Conservation (phyloP, 2,888 invertebrate species). For the Aquatica leii region DNA sequence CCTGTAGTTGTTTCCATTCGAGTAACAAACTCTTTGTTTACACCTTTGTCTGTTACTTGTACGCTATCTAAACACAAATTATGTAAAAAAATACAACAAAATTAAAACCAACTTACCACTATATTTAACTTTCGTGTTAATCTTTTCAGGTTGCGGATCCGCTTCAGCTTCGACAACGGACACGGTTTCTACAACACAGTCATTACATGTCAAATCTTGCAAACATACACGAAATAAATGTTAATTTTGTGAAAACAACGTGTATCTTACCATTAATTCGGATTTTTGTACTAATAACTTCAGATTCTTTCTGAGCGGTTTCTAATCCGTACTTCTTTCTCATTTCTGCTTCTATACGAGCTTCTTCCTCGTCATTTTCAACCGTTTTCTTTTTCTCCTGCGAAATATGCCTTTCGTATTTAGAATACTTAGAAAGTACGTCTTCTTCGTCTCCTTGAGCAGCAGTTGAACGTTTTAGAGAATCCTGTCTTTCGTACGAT, state of each 20-base stretch:
- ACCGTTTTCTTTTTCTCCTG: constrained; percentile 24
- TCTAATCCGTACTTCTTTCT: constrained; percentile 41
- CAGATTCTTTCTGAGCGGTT: constrained; percentile 6
- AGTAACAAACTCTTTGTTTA: too few relatives aligned
- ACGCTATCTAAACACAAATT: too few relatives aligned
- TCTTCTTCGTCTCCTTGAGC: constrained; percentile 21
- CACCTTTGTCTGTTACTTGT: too few relatives aligned
- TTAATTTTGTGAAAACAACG: too few relatives aligned
- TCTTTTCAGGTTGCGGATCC: too few relatives aligned
- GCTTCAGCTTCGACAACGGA: not conserved
- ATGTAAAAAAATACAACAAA: too few relatives aligned
- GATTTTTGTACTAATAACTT: not conserved
- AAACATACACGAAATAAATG: too few relatives aligned
- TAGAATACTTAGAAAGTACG: constrained; percentile 23
- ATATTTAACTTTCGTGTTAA: too few relatives aligned
- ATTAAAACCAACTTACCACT: too few relatives aligned
- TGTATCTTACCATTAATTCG: constrained; percentile 9
- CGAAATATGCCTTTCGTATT: constrained; percentile 29
- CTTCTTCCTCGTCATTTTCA: constrained; percentile 34
- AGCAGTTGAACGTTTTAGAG: constrained; percentile 15
- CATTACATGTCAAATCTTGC: too few relatives aligned
- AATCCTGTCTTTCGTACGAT: constrained; percentile 20
- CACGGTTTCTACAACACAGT: not conserved
- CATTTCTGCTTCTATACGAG: constrained; percentile 44
- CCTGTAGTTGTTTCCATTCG: too few relatives aligned